Base-by-base conservation (phyloP, 37 sponge, comb jelly and placozoan species). In the Crambe crambe region DNA sequence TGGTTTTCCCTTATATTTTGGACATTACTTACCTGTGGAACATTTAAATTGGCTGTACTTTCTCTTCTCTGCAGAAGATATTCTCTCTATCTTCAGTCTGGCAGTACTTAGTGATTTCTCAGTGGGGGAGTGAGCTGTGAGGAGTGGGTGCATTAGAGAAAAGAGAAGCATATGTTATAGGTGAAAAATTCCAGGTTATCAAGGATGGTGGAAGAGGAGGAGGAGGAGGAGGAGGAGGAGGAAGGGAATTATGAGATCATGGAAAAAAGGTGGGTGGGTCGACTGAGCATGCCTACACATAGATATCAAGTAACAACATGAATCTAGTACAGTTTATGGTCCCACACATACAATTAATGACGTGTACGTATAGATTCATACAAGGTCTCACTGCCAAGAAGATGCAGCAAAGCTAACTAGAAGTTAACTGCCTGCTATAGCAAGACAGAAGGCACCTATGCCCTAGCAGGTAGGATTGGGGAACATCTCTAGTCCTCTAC, bases 21-120 rank as follows among this genome's bases (percentile, higher is more conserved):
- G n/a, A n/a, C n/a, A n/a, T n/a, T n/a, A n/a, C n/a, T n/a, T 60
- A 76, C 58, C 80, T 73, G 78, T 77, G 65, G 79, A 85, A 9
- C 67, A 78, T 68, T 85, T 85, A 41, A 58, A 87, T 36, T 80
- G 81, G 58, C 87, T 80, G 71, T 80, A 76, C 0, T 75, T 80
- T 23, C 87, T 74, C 82, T 87, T 87, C 62, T 87, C 87, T n/a
- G 87, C 81, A 34, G 87, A 87, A 36, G 87, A 27, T 8, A 72
- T 62, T 82, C 82, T 73, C 64, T 65, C 66, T 10, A 70, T 71
- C 51, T 37, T 80, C 2, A 77, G 66, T 62, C 64, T 18, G 0
- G 26, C 64, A 20, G 18, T 20, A 20, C 18, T 64, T 9, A 62
- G 26, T 77, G 12, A 32, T 63, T 44, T 8, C 26, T 9, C 37